These are phyloP conservation scores for Epiblema foenella DNA, from an alignment of 2,888 invertebrate genomes.

Conservation along the genomic window DNA sequence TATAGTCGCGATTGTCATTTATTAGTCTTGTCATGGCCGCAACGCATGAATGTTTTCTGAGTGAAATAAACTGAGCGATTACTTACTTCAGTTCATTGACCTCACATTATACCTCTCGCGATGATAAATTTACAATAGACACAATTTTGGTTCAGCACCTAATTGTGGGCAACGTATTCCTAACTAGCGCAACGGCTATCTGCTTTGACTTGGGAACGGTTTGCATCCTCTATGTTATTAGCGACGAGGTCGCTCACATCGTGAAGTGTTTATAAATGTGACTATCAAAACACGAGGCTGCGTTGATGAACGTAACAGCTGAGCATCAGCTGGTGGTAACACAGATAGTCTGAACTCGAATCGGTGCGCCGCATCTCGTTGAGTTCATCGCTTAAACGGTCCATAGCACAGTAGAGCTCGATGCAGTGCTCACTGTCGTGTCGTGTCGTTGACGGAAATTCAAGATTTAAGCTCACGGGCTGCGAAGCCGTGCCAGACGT, in stretches of 20 bases:
- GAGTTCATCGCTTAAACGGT: conserved; percentile 75
- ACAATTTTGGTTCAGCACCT: conserved; percentile 35
- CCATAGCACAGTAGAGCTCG: conserved; percentile 43
- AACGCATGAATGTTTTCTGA: conserved; percentile 21
- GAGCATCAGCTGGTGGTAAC: conserved; percentile 65
- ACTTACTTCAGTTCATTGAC: conserved; percentile 25
- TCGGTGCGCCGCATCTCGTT: conserved; percentile 55
- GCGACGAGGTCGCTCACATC: conserved; percentile 34
- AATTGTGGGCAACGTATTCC: conserved; percentile 32
- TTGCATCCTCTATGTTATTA: conserved; percentile 39
- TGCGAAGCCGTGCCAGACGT: conserved; percentile 54
- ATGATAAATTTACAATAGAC: conserved; percentile 39
- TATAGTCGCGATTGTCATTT: no score
- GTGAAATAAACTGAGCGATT: conserved; percentile 26
- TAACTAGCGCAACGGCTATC: conserved; percentile 39
- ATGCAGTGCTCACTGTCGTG: conserved; percentile 53
- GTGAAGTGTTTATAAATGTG: conserved; percentile 37
- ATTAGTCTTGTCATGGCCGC: no score
- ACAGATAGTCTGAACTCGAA: conserved; percentile 27
- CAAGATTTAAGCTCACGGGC: conserved; percentile 58
- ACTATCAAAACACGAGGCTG: conserved; percentile 57
- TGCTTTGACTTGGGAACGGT: conserved; percentile 34
- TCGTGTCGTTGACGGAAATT: no score
- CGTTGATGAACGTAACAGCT: conserved; percentile 74
- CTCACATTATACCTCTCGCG: conserved; percentile 8